Evolutionary conservation across 2,888 invertebrate genomes (phyloP).

Genomic region (Hypsopygia costalis): DNA sequence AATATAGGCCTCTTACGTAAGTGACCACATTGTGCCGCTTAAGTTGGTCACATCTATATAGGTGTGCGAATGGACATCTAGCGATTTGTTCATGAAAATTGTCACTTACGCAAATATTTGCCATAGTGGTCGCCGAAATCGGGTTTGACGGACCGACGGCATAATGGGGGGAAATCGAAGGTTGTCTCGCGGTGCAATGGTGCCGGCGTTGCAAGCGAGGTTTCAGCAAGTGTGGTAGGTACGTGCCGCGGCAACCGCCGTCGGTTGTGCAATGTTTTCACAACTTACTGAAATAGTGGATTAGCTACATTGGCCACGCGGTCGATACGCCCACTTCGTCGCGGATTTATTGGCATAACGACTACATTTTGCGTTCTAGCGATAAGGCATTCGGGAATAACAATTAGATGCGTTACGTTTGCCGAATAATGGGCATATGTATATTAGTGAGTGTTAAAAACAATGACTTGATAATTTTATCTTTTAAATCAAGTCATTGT

Average conservation of each 20-base stretch:
- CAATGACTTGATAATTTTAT: too few species aligned
- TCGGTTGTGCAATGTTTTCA: conserved; percentile 59
- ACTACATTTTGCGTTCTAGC: conserved; percentile 14
- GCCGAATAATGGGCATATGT: too few species aligned
- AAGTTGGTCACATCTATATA: conserved; percentile 26
- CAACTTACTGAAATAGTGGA: conserved; percentile 59
- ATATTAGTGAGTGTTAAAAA: too few species aligned
- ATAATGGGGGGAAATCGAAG: conserved; percentile 66
- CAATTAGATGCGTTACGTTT: background rate
- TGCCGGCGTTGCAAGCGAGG: conserved; percentile 37
- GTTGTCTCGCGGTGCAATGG: conserved; percentile 41
- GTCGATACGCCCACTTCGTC: conserved; percentile 32
- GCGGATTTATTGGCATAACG: conserved; percentile 22
- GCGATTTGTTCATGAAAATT: conserved; percentile 27
- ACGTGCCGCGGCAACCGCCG: conserved; percentile 36
- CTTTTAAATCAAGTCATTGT: too few species aligned
- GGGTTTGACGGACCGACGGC: conserved; percentile 53
- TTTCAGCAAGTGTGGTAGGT: conserved; percentile 43
- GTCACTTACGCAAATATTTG: conserved; percentile 38
- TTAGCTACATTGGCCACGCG: conserved; percentile 50
- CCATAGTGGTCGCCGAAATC: conserved; percentile 36
- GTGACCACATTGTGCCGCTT: conserved; percentile 10
- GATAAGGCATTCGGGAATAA: conserved; percentile 9
- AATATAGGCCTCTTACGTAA: conserved; percentile 38
- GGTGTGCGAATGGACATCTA: conserved; percentile 18